phyloP scores from a whole-genome alignment of 2,888 invertebrate species.

The Himalopsyche anomala region DNA sequence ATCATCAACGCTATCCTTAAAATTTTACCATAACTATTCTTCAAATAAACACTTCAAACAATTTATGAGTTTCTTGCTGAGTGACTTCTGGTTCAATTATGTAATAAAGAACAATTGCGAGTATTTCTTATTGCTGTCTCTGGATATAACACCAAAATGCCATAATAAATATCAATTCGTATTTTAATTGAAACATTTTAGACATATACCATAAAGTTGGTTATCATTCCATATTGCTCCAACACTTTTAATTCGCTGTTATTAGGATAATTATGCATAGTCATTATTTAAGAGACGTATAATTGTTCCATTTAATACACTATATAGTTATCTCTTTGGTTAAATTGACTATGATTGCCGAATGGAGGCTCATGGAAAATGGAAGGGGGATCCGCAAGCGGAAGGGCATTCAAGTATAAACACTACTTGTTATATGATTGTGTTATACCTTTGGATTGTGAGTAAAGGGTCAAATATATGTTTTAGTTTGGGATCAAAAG shows the following conservation, averaged over 20 bases:
- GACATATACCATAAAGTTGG: background rate
- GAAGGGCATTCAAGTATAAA: too few relatives aligned
- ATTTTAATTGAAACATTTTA: background rate
- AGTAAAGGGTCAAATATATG: too few relatives aligned
- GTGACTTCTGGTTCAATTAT: background rate
- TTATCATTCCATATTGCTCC: background rate
- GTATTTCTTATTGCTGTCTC: background rate
- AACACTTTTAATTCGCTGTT: background rate
- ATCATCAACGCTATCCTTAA: too few relatives aligned
- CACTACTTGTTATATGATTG: too few relatives aligned
- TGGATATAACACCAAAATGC: background rate
- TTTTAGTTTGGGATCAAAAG: too few relatives aligned
- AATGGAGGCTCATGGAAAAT: too few relatives aligned
- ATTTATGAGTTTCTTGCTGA: too few relatives aligned
- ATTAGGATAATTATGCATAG: constrained; percentile 3
- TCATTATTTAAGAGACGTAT: background rate
- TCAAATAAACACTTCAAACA: too few relatives aligned
- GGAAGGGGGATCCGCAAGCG: too few relatives aligned
- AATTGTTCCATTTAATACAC: background rate
- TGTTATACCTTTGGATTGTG: too few relatives aligned
- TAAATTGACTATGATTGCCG: too few relatives aligned
- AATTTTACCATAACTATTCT: too few relatives aligned
- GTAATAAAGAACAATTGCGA: background rate
- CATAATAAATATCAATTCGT: background rate
- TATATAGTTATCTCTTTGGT: background rate